Percentiles rank a stretch among this genome's conserved stretches.
phyloP scores from a whole-genome alignment of 2,888 invertebrate genomes.

The Cyclophora punctaria region DNA sequence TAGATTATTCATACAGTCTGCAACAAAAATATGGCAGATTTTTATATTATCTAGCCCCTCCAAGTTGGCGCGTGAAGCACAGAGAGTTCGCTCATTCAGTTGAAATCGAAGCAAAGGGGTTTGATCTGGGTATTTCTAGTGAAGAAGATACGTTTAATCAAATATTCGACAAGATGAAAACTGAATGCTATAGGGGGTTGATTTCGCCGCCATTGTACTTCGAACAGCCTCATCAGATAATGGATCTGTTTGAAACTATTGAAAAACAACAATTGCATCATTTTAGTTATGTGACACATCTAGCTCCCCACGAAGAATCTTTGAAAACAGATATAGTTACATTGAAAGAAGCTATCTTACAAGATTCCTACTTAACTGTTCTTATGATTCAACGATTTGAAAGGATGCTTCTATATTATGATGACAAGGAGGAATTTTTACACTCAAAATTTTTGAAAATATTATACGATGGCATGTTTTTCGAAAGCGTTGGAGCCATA shows the following conservation, averaged over 20 bases:
- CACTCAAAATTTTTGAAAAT: slow-evolving; percentile 71
- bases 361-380: slow-evolving; percentile 36
- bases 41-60: slow-evolving; percentile 79
- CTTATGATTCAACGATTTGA: slow-evolving; percentile 42
- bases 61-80: slow-evolving; percentile 73
- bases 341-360: slow-evolving; percentile 53
- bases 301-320: slow-evolving; percentile 68
- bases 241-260: slow-evolving; percentile 74
- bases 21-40: slow-evolving; percentile 80
- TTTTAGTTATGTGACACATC: slow-evolving; percentile 74
- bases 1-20: slow-evolving; percentile 77
- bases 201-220: slow-evolving; percentile 75
- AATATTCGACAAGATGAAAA: slow-evolving; percentile 64
- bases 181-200: slow-evolving; percentile 48
- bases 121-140: slow-evolving; percentile 46
- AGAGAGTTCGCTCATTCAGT: slow-evolving; percentile 64
- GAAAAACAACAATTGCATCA: slow-evolving; percentile 79
- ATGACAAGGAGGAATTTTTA: slow-evolving; percentile 65
- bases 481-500: slow-evolving; percentile 68
- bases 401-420: slow-evolving; percentile 49
- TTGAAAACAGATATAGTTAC: slow-evolving; percentile 58
- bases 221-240: slow-evolving; percentile 66
- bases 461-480: slow-evolving; percentile 69
- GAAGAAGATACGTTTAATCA: slow-evolving; percentile 56
- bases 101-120: slow-evolving; percentile 62